Base-by-base conservation (phyloP, 2,888 invertebrate genomes). In the Acronicta psi region DNA sequence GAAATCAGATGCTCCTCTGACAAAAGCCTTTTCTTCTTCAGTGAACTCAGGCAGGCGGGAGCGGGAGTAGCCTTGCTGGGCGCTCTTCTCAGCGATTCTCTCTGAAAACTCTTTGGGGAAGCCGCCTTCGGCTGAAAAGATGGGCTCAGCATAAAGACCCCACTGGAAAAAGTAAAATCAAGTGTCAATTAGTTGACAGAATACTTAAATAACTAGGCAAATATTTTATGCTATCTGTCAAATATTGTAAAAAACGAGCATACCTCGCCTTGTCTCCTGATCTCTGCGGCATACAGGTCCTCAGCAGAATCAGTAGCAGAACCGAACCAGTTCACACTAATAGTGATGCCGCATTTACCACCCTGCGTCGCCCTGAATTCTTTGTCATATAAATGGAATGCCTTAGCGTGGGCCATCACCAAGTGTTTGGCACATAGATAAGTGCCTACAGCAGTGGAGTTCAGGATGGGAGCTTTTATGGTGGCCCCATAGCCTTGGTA, bases 361-460 rank as follows among this genome's bases (percentile, higher is more conserved):
- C 69, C 60, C 37, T 67, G 69, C 67, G 73, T 17, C 0, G 74
- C 49, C 29, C 74, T 87, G 66, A 85, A 91, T 13, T 89, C 83
- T n/a, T 83, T 77, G 18, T 82, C 79, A 56, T 93, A 94, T 2
- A 87, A 73, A 3, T 82, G 81, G 69, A 91, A 94, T 0, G 88
- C 88, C 18, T 77, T 82, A 10, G 93, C 93, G 77, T 97, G 96
- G 0, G 96, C 95, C 7, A 89, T 45, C 0, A 94, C 76, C 17
- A 95, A 84, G 16, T 90, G 81, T 69, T 94, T 92, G 8, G 89
- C 89, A 54, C 95, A 95, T 1, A 93, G 52, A 57, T 95, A 95
- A 14, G 90, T 91, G 1, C 88, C 94, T 6, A 92, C 69, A 17
- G 91, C 94, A 0, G 90, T 80, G 0, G 86, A 79, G 37, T 90